Evolutionary conservation across 2,113 vertebrate genomes (phyloP).

Genomic region (Panurus biarmicus): DNA sequence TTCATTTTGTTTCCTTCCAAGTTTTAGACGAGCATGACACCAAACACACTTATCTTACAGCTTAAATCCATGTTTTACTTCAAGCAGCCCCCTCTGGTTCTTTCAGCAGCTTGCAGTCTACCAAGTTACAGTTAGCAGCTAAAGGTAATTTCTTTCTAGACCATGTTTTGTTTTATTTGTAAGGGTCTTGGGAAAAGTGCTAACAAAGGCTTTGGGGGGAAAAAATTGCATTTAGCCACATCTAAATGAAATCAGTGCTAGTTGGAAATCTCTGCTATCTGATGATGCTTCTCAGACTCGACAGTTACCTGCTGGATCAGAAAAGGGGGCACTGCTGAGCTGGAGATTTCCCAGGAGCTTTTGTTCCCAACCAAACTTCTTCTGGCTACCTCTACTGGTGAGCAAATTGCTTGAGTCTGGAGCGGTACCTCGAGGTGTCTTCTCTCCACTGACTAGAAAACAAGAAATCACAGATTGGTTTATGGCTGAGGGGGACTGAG

Average conservation of each 20-base stretch:
- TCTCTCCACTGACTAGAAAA: conserved; percentile 71
- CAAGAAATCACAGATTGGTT: conserved; percentile 26
- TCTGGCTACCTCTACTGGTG: conserved; percentile 30
- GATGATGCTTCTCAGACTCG: neutral
- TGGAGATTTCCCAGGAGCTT: conserved; percentile 38
- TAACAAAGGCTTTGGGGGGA: neutral
- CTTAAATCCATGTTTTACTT: neutral
- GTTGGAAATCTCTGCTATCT: neutral
- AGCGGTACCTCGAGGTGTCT: neutral
- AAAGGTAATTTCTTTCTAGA: neutral
- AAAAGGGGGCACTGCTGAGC: conserved; percentile 29
- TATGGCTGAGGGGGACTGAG: neutral
- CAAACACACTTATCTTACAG: neutral
- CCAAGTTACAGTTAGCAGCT: neutral
- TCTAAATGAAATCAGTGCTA: neutral
- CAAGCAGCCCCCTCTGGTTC: neutral
- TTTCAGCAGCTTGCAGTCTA: neutral
- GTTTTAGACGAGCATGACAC: neutral
- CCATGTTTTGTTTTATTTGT: neutral
- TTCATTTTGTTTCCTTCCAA: neutral
- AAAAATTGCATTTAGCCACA: neutral
- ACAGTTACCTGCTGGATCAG: conserved; percentile 70
- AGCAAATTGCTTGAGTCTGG: conserved; percentile 68
- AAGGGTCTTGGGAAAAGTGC: neutral
- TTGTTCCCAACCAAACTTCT: conserved; percentile 52